Conservation (phyloP, 2,113 vertebrate genomes). For the Nycticorax nycticorax region DNA sequence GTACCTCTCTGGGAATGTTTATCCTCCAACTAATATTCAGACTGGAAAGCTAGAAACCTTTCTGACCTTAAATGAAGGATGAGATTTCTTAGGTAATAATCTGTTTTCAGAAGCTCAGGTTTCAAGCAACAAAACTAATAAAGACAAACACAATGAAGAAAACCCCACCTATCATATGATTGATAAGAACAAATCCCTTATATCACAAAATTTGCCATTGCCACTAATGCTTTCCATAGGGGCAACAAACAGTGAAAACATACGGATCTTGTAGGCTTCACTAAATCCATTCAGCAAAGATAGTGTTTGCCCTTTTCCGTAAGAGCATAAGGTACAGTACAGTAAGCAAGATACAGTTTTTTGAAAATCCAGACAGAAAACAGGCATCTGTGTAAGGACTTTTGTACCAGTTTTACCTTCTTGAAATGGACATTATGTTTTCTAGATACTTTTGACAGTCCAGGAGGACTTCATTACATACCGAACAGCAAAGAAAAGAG, state of each 20-base stretch:
- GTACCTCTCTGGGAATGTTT: background rate
- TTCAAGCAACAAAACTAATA: background rate
- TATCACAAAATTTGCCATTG: background rate
- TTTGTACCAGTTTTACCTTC: background rate
- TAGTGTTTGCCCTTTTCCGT: background rate
- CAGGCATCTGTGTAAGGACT: fast-evolving
- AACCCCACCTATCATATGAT: background rate
- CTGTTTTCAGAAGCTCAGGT: background rate
- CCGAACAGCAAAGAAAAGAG: background rate
- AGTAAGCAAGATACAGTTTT: background rate
- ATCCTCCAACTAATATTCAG: background rate
- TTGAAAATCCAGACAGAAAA: background rate
- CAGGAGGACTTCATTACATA: background rate
- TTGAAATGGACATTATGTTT: background rate
- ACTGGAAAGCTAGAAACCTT: background rate
- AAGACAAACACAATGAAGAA: background rate
- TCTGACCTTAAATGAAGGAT: background rate
- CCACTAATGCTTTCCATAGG: background rate
- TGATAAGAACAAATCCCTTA: background rate
- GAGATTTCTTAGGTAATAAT: background rate
- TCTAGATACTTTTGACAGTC: background rate
- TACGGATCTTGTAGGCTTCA: background rate
- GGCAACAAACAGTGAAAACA: background rate
- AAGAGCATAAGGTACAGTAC: background rate
- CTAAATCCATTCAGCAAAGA: background rate